Evolutionary conservation across 2,888 invertebrate species (phyloP), one percentile per base, ranked within the genome.

Genomic region (Pelosia muscerda): DNA sequence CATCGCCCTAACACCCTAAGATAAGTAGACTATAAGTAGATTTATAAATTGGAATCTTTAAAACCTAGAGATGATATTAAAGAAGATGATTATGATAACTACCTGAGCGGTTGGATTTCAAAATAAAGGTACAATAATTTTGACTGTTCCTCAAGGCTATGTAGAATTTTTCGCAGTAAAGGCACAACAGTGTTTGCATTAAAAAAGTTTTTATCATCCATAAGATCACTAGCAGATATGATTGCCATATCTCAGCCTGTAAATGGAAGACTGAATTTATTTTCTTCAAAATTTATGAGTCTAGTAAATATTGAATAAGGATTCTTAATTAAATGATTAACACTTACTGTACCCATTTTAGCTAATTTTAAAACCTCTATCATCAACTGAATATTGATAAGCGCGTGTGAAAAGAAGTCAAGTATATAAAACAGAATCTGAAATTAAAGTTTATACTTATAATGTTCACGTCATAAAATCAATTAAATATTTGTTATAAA

Each of bases 111-210:
- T 31, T 26, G 15, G 58, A 54, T 13, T 65, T 76, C 1, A 62
- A 54, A 13, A 65, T 31, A 15, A 69, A 10, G 8, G 66, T 15
- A 8, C 76, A 73, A 8, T 38, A 49, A 38, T 73, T 65, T 49
- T 69, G 76, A 23, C 28, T 59, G 10, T 53, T 65, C 28, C 65
- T 22, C 4, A 76, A 11, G 8, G 73, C 65, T 53, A 55, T 31
- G 22, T 76, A 76, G 22, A 76, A 68, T 2, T 65, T 73, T 26
- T 73, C 71, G 23, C 65, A 73, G 22, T 38, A 25, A 2, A 31
- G 2, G 6, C 42, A 60, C 3, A 76, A 9, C 8, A 63, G 31
- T 53, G 57, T 61, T n/a, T 63, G 62, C 9, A 59, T 42, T 3
- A 19, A 0, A 6, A 66, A 58, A 25, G 49, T 31, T 31, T 71